Base-by-base conservation (phyloP, 2,113 vertebrate species). In the Sylvia atricapilla region DNA sequence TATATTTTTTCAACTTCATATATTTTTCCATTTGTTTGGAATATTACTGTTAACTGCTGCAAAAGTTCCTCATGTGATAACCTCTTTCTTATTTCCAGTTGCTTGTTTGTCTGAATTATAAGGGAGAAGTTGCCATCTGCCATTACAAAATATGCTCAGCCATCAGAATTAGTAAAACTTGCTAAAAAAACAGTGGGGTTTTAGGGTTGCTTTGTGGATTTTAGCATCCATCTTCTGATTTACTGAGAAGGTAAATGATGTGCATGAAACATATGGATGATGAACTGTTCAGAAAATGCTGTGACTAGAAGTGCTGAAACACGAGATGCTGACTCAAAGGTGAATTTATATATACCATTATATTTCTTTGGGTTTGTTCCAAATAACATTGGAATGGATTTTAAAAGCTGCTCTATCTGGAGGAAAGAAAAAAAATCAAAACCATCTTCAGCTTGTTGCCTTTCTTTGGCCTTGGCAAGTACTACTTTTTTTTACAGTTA, bases 241-340 rank as follows among this genome's bases (percentile, higher is more conserved):
- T 92, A 93, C 75, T 85, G 79, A 37, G 84, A 95, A 92, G 89
- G 47, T 89, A 91, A 68, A 93, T 63, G 58, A 87, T 84, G 60
- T 53, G 63, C 44, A 44, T 56, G 85, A 70, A 86, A 52, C 95
- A 92, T 91, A 85, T 72, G 90, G 89, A 67, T 93, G 96, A 96
- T 88, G 74, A 86, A 94, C 87, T 80, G 76, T 80, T 95, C 75
- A 87, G 87, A 68, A 84, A 97, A 92, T 79, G 76, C 93, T 88
- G 24, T 52, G 53, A 97, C 95, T 94, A 84, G 82, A 90, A 94
- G 86, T 59, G 96, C 96, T 95, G 96, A 96, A 96, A 95, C 97
- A 96, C 50, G 85, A 96, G 95, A 94, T 79, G 94, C 94, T 97
- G 95, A 95, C 96, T 96, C 96, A 95, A 96, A 96, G 95, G 96